Conservation (phyloP, 2,797 vertebrate genomes). For the Hirundo rustica region DNA sequence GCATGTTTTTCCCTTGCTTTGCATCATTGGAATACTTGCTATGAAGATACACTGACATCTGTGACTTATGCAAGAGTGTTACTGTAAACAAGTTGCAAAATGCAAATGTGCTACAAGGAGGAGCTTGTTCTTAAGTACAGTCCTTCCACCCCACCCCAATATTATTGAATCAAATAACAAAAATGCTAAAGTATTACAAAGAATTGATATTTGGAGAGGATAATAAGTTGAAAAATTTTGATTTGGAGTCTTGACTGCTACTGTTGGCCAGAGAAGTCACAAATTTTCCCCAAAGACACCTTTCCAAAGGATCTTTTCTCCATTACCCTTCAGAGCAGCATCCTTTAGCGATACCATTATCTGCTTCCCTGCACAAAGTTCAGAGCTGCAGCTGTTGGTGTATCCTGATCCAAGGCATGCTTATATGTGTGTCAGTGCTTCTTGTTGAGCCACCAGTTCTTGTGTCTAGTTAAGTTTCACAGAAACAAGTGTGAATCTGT, state of each 20-base stretch:
- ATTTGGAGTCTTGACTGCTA: neutral
- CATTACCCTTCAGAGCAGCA: neutral
- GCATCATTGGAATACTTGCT: neutral
- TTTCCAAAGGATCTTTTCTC: neutral
- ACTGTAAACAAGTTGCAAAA: constrained; percentile 29
- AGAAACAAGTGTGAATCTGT: neutral
- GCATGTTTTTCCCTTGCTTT: neutral
- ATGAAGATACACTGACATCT: neutral
- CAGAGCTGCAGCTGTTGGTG: neutral
- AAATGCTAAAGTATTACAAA: neutral
- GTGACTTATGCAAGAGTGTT: neutral
- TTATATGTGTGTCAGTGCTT: neutral
- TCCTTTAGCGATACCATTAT: neutral
- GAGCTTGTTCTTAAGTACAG: neutral
- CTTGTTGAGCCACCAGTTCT: neutral
- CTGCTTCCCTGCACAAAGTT: neutral
- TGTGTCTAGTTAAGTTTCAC: neutral
- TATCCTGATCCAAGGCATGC: neutral
- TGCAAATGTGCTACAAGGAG: neutral
- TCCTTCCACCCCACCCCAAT: fast-evolving
- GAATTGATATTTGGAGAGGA: neutral
- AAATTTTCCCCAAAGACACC: neutral
- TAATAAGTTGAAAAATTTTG: neutral
- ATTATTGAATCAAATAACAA: neutral
- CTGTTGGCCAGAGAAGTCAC: neutral